phyloP scores from a whole-genome alignment of 2,888 invertebrate species.

The Deladenus siricidicola region DNA sequence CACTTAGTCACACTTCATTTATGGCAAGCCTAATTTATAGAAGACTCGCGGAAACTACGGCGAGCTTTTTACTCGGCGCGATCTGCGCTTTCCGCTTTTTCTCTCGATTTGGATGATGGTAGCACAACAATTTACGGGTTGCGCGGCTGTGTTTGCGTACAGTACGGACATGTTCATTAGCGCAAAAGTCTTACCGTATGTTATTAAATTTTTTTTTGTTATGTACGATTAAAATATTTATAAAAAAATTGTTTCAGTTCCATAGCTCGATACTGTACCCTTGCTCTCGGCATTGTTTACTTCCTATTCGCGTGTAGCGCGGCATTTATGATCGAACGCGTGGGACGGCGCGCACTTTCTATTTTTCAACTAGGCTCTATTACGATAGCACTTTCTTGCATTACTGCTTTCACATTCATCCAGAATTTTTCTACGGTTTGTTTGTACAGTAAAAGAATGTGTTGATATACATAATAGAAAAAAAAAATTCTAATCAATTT shows the following conservation, averaged over 20 bases:
- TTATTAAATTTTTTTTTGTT: not conserved
- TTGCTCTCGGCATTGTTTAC: constrained; percentile 56
- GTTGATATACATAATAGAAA: no score
- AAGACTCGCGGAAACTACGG: not conserved
- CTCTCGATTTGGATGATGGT: constrained; percentile 49
- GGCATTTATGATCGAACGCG: constrained; percentile 56
- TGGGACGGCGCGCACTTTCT: constrained; percentile 56
- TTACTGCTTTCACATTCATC: constrained; percentile 42
- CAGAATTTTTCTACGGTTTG: constrained; percentile 22
- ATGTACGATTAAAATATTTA: not conserved
- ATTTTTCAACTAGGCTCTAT: constrained; percentile 55
- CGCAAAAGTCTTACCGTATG: constrained; percentile 45
- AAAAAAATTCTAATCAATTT: no score
- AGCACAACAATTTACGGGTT: constrained; percentile 57
- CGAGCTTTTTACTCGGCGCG: constrained; percentile 43
- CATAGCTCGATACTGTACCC: constrained; percentile 54
- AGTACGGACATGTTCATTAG: constrained; percentile 56
- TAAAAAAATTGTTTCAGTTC: constrained; percentile 23
- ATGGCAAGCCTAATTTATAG: not conserved
- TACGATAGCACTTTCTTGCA: constrained; percentile 34
- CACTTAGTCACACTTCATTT: no score
- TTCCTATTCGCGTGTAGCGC: constrained; percentile 55
- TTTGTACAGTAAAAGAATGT: no score
- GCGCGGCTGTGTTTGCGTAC: constrained; percentile 57
- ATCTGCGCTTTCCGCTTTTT: constrained; percentile 40